Percentiles rank a stretch among this genome's conserved stretches.
phyloP scores from a whole-genome alignment of 1,140 invertebrate species.

The Brachionus paranguensis region DNA sequence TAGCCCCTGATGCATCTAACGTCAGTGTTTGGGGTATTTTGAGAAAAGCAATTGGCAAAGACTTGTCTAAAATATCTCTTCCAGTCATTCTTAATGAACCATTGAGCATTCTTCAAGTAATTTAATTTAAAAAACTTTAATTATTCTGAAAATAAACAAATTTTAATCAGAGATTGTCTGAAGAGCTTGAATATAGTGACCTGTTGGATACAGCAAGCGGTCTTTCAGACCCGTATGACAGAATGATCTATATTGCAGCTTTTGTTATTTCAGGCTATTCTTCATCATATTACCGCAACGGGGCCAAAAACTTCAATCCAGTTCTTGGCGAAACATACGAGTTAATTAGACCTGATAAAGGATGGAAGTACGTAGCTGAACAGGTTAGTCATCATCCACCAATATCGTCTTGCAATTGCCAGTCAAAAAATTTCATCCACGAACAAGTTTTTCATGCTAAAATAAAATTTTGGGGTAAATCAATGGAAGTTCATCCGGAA shows the following conservation, averaged over 20 bases:
- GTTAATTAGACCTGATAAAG: constrained; percentile 68
- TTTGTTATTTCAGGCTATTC: constrained; percentile 55
- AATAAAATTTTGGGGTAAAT: constrained; percentile 58
- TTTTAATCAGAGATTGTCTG: constrained; percentile 47
- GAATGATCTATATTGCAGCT: constrained; percentile 63
- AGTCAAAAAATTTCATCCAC: constrained; percentile 65
- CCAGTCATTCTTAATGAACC: constrained; percentile 56
- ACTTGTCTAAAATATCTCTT: constrained; percentile 54
- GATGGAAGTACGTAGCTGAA: constrained; percentile 69
- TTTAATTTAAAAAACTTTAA: neutral
- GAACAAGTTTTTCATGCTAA: constrained; percentile 63
- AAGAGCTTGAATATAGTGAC: constrained; percentile 55
- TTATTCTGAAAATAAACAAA: constrained; percentile 42
- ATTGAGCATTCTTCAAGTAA: constrained; percentile 47
- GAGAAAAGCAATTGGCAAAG: constrained; percentile 70
- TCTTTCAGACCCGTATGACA: constrained; percentile 50
- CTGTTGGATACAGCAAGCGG: constrained; percentile 51
- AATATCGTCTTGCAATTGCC: constrained; percentile 52
- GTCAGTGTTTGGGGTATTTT: constrained; percentile 73
- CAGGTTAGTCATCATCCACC: constrained; percentile 59
- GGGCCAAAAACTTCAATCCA: constrained; percentile 54
- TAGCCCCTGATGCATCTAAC: constrained; percentile 67
- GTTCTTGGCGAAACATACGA: constrained; percentile 57
- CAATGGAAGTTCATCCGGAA: constrained; percentile 55
- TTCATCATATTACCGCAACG: constrained; percentile 50